phyloP scores from a whole-genome alignment of 2,113 vertebrate species.

The Nothocercus julius region DNA sequence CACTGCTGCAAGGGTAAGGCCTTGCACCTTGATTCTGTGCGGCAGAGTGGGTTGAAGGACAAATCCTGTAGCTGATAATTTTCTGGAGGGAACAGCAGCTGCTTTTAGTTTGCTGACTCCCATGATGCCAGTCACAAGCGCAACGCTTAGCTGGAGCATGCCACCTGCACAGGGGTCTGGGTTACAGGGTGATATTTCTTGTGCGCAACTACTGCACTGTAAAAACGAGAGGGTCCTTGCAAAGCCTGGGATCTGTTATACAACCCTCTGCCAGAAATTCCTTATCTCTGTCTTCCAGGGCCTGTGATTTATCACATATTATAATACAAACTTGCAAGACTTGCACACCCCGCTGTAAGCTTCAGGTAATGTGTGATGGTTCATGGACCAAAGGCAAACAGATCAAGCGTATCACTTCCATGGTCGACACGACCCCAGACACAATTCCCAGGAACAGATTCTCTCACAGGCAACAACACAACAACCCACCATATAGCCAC shows the following conservation, averaged over 20 bases:
- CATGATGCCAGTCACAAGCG: neutral
- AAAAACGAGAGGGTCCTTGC: neutral
- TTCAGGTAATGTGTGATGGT: neutral
- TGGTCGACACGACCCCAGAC: neutral
- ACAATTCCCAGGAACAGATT: neutral
- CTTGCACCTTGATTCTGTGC: neutral
- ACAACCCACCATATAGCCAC: neutral
- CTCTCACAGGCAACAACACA: neutral
- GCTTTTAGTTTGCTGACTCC: neutral
- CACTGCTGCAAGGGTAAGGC: neutral
- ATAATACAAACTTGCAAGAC: neutral
- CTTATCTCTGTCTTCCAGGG: neutral
- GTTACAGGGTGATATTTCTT: neutral
- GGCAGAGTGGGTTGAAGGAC: neutral
- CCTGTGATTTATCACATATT: neutral
- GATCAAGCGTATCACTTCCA: neutral
- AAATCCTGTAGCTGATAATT: neutral
- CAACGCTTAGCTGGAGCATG: neutral
- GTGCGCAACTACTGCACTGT: neutral
- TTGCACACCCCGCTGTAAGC: neutral
- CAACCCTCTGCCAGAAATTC: neutral
- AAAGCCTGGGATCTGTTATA: neutral
- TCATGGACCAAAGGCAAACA: neutral
- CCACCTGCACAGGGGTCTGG: neutral
- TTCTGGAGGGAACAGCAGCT: neutral